These are phyloP conservation scores for Akabosia matsudoensis DNA, from an alignment of 1,140 invertebrate species.

Conservation along the genomic window DNA sequence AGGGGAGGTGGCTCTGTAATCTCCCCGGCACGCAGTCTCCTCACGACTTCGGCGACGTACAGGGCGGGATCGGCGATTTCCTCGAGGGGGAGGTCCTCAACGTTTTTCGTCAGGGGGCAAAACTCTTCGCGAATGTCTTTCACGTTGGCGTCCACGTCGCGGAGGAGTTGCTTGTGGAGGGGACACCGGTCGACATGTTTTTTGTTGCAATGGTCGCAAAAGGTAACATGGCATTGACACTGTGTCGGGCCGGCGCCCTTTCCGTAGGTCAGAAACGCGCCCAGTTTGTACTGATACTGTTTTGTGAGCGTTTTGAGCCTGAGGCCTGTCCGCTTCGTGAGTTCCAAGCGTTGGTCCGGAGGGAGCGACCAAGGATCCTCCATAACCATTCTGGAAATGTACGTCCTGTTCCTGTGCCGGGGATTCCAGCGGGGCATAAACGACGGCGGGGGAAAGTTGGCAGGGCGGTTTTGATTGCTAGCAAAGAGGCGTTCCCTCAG, in stretches of 20 bases:
- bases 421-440: constrained; percentile 18
- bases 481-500: neutral
- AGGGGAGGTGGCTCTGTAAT: neutral
- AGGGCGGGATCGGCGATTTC: neutral
- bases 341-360: neutral
- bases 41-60: neutral
- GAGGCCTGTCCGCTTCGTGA: neutral
- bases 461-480: neutral
- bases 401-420: neutral
- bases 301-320: neutral
- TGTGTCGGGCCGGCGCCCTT: neutral
- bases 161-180: neutral
- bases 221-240: neutral
- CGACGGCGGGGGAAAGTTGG: neutral
- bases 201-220: neutral
- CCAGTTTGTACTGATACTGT: neutral
- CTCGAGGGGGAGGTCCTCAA: neutral
- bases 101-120: neutral
- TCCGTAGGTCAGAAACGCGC: neutral
- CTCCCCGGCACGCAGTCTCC: neutral
- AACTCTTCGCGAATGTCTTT: neutral
- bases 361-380: neutral
- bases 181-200: neutral
- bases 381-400: neutral
- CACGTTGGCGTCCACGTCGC: neutral